Evolutionary conservation across 2,113 vertebrate genomes (phyloP).

Genomic region (Acanthisitta chloris): DNA sequence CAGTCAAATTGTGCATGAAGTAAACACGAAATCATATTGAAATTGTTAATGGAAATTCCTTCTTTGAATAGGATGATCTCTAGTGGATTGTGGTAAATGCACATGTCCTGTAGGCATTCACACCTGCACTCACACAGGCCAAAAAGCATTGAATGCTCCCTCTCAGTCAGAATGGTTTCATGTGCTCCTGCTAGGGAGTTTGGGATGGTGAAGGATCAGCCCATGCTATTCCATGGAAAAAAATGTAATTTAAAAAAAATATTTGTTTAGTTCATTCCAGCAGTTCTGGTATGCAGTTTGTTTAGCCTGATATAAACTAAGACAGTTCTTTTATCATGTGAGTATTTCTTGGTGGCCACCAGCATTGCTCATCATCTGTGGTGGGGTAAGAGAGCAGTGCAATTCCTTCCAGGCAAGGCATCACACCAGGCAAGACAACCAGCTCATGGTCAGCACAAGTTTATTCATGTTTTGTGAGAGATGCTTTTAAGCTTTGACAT

Average conservation of each 20-base stretch:
- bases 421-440: not conserved
- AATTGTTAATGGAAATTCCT: conserved; percentile 33
- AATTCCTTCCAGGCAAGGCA: not conserved
- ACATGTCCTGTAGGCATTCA: not conserved
- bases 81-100: not conserved
- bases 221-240: not conserved
- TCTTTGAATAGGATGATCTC: not conserved
- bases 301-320: not conserved
- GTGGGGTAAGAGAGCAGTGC: not conserved
- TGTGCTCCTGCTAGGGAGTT: not conserved
- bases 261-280: not conserved
- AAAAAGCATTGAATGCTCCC: not conserved
- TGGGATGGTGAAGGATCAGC: not conserved
- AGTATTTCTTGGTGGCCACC: not conserved
- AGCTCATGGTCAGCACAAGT: not conserved
- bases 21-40: conserved; percentile 12
- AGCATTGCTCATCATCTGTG: not conserved
- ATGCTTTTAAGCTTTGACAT: not conserved
- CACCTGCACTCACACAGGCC: not conserved
- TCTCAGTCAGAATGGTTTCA: not conserved
- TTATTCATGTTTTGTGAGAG: not conserved
- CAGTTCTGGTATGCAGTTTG: not conserved
- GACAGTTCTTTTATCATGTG: not conserved
- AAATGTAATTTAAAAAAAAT: not conserved
- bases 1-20: not conserved